These are phyloP conservation scores for Acholoe squamosa DNA, from an alignment of 2,888 invertebrate species.

Conservation along the genomic window DNA sequence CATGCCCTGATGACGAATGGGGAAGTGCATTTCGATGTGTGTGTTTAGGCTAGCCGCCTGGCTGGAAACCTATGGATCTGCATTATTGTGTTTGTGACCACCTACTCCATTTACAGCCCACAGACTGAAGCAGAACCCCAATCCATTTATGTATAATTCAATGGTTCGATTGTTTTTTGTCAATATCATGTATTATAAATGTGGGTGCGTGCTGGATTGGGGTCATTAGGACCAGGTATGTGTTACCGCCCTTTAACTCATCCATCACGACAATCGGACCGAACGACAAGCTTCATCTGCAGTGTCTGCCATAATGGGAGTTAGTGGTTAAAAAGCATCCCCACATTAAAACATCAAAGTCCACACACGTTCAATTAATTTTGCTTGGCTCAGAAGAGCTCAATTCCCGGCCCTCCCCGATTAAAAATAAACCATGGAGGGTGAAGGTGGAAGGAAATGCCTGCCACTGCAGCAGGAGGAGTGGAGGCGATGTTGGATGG, in stretches of 20 bases:
- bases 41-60: background rate
- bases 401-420: background rate
- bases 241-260: background rate
- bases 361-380: constrained; percentile 37
- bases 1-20: background rate
- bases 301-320: constrained; percentile 8
- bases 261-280: background rate
- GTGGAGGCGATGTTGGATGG: background rate
- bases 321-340: background rate
- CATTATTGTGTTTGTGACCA: background rate
- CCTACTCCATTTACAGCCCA: background rate
- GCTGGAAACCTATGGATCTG: background rate
- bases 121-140: background rate
- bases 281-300: constrained; percentile 27
- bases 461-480: background rate
- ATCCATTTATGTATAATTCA: background rate
- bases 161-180: background rate
- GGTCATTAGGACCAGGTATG: background rate
- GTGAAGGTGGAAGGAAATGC: background rate
- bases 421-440: constrained; percentile 29
- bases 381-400: background rate
- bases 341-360: constrained; percentile 14
- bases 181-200: background rate
- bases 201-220: background rate
- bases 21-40: background rate